These are phyloP conservation scores for Poecile atricapillus DNA, from an alignment of 2,113 vertebrate species.

Conservation along the genomic window DNA sequence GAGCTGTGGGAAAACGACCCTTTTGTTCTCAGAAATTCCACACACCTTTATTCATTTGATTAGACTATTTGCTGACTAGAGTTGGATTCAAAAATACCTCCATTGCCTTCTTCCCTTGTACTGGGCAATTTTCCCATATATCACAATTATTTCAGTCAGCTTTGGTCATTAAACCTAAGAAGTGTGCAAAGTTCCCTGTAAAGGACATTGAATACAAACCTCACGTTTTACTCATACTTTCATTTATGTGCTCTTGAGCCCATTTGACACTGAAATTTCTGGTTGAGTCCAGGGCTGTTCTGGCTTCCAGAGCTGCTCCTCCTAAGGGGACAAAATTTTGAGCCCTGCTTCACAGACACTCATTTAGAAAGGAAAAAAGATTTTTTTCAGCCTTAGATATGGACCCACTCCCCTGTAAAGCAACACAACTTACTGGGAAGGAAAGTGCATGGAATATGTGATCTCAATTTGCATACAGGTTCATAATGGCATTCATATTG, in stretches of 20 bases:
- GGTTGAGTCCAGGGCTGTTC: neutral
- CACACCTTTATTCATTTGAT: neutral
- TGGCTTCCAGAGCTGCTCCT: neutral
- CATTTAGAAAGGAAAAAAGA: neutral
- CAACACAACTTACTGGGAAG: neutral
- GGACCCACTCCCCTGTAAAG: neutral
- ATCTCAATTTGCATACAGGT: neutral
- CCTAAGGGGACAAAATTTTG: neutral
- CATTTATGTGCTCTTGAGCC: neutral
- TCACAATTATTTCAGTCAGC: neutral
- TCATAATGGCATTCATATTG: neutral
- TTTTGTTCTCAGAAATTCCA: neutral
- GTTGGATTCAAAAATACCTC: neutral
- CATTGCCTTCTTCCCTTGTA: neutral
- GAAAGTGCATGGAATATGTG: neutral
- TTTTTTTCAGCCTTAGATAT: neutral
- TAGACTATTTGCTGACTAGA: neutral
- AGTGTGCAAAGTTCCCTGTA: neutral
- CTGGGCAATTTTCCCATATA: neutral
- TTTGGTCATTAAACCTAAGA: neutral
- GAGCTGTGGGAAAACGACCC: neutral
- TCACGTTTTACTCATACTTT: neutral
- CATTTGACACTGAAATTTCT: neutral
- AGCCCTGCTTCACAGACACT: neutral
- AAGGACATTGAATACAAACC: neutral